Conservation (phyloP, 1,140 invertebrate genomes). For the Bombus waltoni region DNA sequence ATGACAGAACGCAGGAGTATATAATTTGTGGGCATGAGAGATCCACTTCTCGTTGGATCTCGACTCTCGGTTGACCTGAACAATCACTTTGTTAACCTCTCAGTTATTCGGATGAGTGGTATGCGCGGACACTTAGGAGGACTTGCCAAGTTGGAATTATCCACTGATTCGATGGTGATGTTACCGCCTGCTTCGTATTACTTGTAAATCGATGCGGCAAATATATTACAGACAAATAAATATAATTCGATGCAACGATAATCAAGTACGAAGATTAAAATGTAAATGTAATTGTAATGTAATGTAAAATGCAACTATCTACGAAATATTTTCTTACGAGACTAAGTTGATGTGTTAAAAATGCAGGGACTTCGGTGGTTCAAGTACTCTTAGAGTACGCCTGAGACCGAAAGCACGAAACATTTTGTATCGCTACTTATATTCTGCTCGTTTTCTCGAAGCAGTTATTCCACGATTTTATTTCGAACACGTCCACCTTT, state of each 20-base stretch:
- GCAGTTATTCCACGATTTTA: neutral
- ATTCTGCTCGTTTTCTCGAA: neutral
- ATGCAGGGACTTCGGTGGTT: too few relatives aligned
- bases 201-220: neutral
- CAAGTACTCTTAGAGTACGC: too few relatives aligned
- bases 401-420: neutral
- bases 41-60: neutral
- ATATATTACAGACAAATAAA: neutral
- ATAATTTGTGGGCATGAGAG: neutral
- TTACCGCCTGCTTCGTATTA: neutral
- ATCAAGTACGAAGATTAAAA: too few relatives aligned
- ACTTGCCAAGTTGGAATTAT: neutral
- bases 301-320: too few relatives aligned
- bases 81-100: neutral
- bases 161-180: neutral
- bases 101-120: neutral
- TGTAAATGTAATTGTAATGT: too few relatives aligned
- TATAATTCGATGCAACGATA: neutral
- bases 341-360: too few relatives aligned
- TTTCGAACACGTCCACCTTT: neutral
- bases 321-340: too few relatives aligned
- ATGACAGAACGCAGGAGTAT: neutral
- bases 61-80: neutral
- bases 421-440: neutral
- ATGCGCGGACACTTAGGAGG: neutral